Conservation (phyloP, 2,797 vertebrate species). For the Jordanella pulchra region DNA sequence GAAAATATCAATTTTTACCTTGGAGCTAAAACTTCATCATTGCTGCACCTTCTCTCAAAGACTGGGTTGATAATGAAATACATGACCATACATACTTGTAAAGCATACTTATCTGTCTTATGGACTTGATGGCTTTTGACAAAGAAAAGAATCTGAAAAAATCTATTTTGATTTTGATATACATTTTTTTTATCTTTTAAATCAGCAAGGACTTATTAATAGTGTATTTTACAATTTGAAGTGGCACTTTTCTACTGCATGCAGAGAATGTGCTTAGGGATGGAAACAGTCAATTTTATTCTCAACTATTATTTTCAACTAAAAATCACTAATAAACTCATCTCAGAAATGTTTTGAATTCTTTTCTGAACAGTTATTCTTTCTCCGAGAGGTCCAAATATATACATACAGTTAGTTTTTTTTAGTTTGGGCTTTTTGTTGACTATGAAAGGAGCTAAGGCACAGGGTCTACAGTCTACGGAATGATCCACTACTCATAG, state of each 20-base stretch:
- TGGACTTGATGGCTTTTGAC: not conserved
- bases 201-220: not conserved
- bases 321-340: not conserved
- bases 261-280: not conserved
- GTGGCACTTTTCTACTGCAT: not conserved
- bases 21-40: not conserved
- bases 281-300: not conserved
- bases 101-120: not conserved
- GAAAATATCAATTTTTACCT: no score
- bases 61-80: not conserved
- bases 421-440: not conserved
- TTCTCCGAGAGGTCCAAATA: not conserved
- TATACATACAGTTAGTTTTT: not conserved
- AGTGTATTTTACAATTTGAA: not conserved
- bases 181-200: not conserved
- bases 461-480: not conserved
- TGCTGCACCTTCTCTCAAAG: not conserved
- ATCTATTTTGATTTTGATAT: no score
- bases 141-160: not conserved
- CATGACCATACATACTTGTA: not conserved
- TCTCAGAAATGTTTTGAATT: not conserved
- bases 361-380: not conserved
- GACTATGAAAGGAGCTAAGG: not conserved
- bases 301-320: no score
- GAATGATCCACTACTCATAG: slow-evolving; percentile 1